A percentile compares a stretch with the other conserved stretches of the same genome.
Conservation (phyloP, 2,113 vertebrate species). For the Dermatemys mawii region DNA sequence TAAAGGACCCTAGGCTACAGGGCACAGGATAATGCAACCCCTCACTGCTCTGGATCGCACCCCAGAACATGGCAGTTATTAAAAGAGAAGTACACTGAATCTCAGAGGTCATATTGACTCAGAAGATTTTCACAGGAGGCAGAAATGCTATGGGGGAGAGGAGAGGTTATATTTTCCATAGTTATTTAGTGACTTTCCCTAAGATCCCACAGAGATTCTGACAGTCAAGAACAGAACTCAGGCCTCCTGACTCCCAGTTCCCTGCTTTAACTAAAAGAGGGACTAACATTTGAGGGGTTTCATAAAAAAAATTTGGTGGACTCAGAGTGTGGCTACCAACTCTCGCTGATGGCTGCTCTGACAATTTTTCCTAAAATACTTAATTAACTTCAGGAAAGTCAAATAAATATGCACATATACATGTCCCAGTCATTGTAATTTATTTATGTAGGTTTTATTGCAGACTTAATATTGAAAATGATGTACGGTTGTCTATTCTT, state of each 20-base stretch:
- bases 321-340: too few relatives aligned
- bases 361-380: too few relatives aligned
- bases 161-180: background rate
- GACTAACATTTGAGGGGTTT: constrained; percentile 28
- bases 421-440: too few relatives aligned
- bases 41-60: background rate
- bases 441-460: too few relatives aligned
- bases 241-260: background rate
- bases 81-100: background rate
- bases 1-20: background rate
- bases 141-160: background rate
- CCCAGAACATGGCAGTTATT: background rate
- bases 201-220: background rate
- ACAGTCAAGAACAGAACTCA: constrained; percentile 13
- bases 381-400: too few relatives aligned
- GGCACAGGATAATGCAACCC: background rate
- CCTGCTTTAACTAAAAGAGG: constrained; percentile 54
- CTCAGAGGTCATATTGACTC: background rate
- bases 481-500: too few relatives aligned
- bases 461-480: too few relatives aligned
- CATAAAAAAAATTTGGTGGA: too few relatives aligned
- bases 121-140: background rate
- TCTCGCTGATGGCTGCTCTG: too few relatives aligned
- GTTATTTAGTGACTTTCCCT: background rate
- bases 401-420: too few relatives aligned